These are phyloP conservation scores for Brachypalpus laphriformis DNA, from an alignment of 2,888 invertebrate species.

Conservation along the genomic window DNA sequence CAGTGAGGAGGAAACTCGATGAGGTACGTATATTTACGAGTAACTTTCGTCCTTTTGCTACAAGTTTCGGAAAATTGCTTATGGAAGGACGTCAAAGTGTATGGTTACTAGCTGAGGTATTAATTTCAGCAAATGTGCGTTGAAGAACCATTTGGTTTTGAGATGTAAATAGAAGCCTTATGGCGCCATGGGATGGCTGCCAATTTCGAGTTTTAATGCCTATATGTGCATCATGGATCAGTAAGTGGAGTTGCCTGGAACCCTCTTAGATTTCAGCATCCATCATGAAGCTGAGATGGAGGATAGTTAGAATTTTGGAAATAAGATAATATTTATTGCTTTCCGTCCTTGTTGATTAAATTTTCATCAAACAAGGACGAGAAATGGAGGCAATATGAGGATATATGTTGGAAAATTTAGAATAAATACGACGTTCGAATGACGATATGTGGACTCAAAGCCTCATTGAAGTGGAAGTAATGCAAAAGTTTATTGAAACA, in stretches of 20 bases:
- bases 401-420: neutral
- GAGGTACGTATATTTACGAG: neutral
- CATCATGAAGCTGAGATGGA: neutral
- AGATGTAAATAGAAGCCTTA: conserved; percentile 15
- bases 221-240: neutral
- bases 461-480: too few relatives aligned
- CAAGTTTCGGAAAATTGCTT: conserved; percentile 30
- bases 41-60: conserved; percentile 5
- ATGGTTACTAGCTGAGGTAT: neutral
- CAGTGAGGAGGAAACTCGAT: conserved; percentile 33
- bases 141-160: conserved; percentile 9
- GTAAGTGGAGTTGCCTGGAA: neutral
- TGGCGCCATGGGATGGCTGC: neutral
- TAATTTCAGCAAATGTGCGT: neutral
- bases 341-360: conserved; percentile 3
- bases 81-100: conserved; percentile 20
- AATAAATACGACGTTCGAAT: too few relatives aligned
- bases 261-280: conserved; percentile 13
- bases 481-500: too few relatives aligned
- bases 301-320: neutral
- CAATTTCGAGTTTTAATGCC: neutral
- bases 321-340: neutral
- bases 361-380: neutral
- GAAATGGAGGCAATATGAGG: neutral
- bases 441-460: too few relatives aligned